Conservation (phyloP, 2,888 invertebrate species). For the Desoria tigrina region DNA sequence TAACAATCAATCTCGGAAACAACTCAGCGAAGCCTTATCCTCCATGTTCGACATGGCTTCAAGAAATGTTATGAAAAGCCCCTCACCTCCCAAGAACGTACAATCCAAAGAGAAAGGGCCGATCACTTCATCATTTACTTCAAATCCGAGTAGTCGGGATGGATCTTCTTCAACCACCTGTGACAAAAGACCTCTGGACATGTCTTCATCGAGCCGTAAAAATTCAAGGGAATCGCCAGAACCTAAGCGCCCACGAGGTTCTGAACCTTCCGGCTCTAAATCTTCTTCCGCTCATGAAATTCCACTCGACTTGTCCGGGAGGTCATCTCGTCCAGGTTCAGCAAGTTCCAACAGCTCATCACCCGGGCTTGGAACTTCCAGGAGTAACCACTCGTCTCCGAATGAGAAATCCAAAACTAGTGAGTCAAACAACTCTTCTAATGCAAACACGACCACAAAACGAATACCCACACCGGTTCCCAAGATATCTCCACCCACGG, state of each 20-base stretch:
- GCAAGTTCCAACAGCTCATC: conserved; percentile 12
- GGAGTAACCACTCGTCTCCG: not conserved
- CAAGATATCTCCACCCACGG: conserved; percentile 6
- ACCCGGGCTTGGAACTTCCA: not conserved
- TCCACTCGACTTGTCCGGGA: conserved; percentile 45
- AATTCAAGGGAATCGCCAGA: conserved; percentile 17
- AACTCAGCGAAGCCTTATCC: conserved; percentile 27
- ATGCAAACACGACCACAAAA: not conserved
- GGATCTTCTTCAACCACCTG: not conserved
- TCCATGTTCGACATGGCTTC: conserved; percentile 43
- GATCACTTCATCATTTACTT: not conserved
- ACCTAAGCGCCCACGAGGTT: conserved; percentile 7
- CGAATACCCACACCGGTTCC: conserved; percentile 4
- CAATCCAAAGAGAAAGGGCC: conserved; percentile 23
- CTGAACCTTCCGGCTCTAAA: not conserved
- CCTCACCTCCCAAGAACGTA: conserved; percentile 25
- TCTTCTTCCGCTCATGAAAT: conserved; percentile 30
- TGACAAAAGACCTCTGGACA: conserved; percentile 16
- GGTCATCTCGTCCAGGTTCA: conserved; percentile 30
- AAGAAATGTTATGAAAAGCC: conserved; percentile 33
- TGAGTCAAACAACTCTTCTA: not conserved
- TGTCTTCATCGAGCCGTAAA: conserved; percentile 22
- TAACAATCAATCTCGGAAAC: conserved; percentile 2
- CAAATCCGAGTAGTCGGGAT: conserved; percentile 1
- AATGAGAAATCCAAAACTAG: conserved; percentile 6